phyloP scores from a whole-genome alignment of 2,113 vertebrate genomes.

The Pica pica region DNA sequence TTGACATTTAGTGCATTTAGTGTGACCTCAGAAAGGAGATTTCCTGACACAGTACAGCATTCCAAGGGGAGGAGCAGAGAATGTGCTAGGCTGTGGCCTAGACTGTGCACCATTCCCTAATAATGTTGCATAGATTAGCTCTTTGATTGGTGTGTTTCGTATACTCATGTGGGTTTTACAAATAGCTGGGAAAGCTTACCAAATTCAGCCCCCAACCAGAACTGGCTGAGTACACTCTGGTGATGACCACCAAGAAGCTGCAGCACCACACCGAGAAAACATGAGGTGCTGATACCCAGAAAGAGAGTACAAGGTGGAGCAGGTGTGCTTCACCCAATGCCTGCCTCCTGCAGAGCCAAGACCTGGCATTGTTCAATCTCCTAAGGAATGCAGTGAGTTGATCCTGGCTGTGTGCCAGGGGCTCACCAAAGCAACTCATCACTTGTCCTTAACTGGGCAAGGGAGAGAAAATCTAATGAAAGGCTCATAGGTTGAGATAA shows the following conservation, averaged over 20 bases:
- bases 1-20: not conserved
- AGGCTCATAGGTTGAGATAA: not conserved
- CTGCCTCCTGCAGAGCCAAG: not conserved
- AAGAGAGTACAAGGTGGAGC: not conserved
- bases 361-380: not conserved
- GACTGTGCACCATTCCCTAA: not conserved
- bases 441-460: not conserved
- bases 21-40: not conserved
- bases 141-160: not conserved
- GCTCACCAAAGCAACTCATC: not conserved
- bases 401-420: not conserved
- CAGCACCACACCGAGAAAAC: not conserved
- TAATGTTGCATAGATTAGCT: not conserved
- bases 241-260: rapidly evolving
- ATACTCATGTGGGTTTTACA: not conserved
- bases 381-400: not conserved
- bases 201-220: not conserved
- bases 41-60: not conserved
- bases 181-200: not conserved
- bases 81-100: not conserved
- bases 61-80: not conserved
- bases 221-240: rapidly evolving
- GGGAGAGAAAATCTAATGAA: not conserved
- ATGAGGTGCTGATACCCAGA: not conserved
- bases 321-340: rapidly evolving